A percentile compares a stretch with the other conserved stretches of the same genome.
These are phyloP conservation scores for Microcebus ravelobensis DNA, from an alignment of 2,113 vertebrate species.

Conservation along the genomic window DNA sequence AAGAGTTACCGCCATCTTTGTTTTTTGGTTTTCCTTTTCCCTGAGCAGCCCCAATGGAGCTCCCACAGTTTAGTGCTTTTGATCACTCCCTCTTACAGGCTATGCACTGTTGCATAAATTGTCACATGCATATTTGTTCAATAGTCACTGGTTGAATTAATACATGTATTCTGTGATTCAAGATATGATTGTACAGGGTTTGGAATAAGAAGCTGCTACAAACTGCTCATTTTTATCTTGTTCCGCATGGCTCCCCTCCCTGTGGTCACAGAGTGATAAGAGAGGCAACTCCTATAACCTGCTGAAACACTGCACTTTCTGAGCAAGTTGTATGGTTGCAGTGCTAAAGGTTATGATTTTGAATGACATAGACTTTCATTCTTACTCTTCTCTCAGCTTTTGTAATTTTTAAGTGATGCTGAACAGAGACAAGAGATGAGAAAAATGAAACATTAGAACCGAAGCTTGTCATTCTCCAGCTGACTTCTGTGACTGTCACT, in stretches of 20 bases:
- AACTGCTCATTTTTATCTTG: not conserved
- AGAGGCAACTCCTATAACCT: not conserved
- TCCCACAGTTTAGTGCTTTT: not conserved
- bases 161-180: no score
- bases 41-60: not conserved
- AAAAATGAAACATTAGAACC: not conserved
- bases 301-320: not conserved
- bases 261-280: rapidly evolving
- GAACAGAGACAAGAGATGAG: not conserved
- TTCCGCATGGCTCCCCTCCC: rapidly evolving
- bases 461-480: not conserved
- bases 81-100: not conserved
- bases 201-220: not conserved
- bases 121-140: not conserved
- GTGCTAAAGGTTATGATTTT: not conserved
- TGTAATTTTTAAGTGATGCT: not conserved
- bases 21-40: not conserved
- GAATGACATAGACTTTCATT: not conserved
- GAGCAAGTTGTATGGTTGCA: not conserved
- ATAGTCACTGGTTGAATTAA: not conserved
- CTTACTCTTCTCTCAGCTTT: not conserved
- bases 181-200: not conserved
- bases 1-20: not conserved
- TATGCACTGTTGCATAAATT: not conserved
- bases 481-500: not conserved